Base-by-base conservation (phyloP, 2,888 invertebrate species). In the Campopleginae sp. region DNA sequence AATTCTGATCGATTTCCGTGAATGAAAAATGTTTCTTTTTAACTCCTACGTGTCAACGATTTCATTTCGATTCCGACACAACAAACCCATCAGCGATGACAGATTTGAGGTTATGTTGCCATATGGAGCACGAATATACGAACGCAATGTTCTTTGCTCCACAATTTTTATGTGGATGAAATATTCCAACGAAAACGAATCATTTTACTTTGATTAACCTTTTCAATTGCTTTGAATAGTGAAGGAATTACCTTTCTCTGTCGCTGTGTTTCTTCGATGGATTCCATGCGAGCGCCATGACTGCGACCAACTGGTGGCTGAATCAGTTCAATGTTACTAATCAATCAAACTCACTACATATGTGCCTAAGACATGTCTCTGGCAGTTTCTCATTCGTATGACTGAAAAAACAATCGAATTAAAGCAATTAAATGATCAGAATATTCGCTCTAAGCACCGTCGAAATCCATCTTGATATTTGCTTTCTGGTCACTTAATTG, bases 191-290 rank as follows among this genome's bases (percentile, higher is more conserved):
- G 14, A 17, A 58, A 83, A 75, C 65, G 82, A 70, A 82, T 84
- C 79, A 66, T 58, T n/a, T 68, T 48, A 8, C 42, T 31, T 42
- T 74, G 5, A 68, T 38, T 70, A 63, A 65, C 42, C 75, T 72
- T 79, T 66, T 71, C 17, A 8, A 38, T 63, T 8, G 4, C 17
- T 8, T 0, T 5, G 5, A 6, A 54, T 42, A n/a, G 19, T n/a
- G 33, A 61, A 46, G 19, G 12, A 51, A n/a, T 44, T 92, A 96
- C 97, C 97, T 95, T 94, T 97, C 97, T 88, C 95, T 94, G 88
- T 98, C 98, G 89, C 96, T 97, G 91, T 98, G 96, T 86, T 96
- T 97, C 92, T 97, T 98, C 85, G 96, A 96, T 10, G 97, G 95
- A 92, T 95, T 95, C 96, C 96, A 97, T 80, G 95, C 88, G 46